Evolutionary conservation across 1,140 invertebrate genomes (phyloP).

Genomic region (Gryon sp.): DNA sequence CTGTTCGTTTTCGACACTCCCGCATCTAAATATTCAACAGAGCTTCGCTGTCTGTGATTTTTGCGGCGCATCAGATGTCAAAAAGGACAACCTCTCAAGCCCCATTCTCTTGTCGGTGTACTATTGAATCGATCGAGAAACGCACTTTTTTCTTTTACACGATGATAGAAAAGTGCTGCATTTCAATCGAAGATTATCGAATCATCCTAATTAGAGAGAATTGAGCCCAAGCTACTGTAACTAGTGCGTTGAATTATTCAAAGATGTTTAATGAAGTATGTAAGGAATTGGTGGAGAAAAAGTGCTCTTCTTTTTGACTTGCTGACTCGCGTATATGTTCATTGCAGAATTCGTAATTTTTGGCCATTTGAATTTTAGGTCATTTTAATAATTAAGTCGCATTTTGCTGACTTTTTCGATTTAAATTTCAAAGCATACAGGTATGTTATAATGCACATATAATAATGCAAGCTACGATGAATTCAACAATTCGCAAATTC

Average conservation of each 20-base stretch:
- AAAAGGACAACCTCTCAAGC: too few species aligned
- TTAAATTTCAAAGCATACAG: not conserved
- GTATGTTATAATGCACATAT: not conserved
- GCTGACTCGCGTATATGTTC: not conserved
- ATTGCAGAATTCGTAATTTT: conserved; percentile 17
- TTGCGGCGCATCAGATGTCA: conserved; percentile 1
- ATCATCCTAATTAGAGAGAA: conserved; percentile 48
- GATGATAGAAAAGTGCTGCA: conserved; percentile 30
- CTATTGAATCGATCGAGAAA: conserved; percentile 3
- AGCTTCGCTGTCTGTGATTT: conserved; percentile 48
- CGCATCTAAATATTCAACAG: conserved; percentile 78
- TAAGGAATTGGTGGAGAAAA: conserved; percentile 39
- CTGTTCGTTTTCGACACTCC: conserved; percentile 75
- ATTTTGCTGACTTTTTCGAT: not conserved
- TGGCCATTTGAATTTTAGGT: conserved; percentile 15
- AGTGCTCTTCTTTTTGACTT: conserved; percentile 12
- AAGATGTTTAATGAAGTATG: conserved; percentile 45
- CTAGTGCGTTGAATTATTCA: conserved; percentile 49
- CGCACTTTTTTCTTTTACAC: not conserved
- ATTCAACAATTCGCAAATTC: too few species aligned
- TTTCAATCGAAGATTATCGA: conserved; percentile 55
- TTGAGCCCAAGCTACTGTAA: conserved; percentile 37
- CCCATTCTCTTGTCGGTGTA: not conserved
- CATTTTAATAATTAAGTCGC: conserved; percentile 11
- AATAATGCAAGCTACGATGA: not conserved